These are phyloP conservation scores for Notodonta ziczac DNA, from an alignment of 2,888 invertebrate species.

Conservation along the genomic window DNA sequence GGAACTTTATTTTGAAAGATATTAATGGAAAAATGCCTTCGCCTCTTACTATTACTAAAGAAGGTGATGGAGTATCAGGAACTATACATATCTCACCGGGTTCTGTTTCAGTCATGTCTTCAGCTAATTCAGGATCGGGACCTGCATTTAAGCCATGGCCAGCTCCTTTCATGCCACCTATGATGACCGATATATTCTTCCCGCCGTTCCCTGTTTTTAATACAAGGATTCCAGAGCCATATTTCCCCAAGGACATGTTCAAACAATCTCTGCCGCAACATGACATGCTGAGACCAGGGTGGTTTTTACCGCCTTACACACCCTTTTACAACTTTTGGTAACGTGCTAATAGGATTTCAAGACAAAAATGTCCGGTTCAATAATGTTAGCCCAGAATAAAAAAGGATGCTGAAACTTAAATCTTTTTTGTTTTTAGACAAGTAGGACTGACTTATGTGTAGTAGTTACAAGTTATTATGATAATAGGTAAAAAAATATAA, in stretches of 20 bases:
- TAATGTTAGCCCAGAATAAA: background rate
- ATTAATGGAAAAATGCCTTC: slow-evolving; percentile 32
- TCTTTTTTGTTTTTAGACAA: background rate
- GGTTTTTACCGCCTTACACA: slow-evolving; percentile 55
- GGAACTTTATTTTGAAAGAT: slow-evolving; percentile 31
- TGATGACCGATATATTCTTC: slow-evolving; percentile 33
- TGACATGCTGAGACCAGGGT: slow-evolving; percentile 39
- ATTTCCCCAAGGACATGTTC: slow-evolving; percentile 45
- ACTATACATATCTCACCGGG: slow-evolving; percentile 58
- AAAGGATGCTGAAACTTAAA: background rate
- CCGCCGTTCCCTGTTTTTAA: slow-evolving; percentile 35
- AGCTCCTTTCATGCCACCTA: slow-evolving; percentile 30
- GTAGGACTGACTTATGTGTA: no score
- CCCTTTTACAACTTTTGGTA: slow-evolving; percentile 54
- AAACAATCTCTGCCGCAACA: slow-evolving; percentile 39
- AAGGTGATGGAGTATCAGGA: slow-evolving; percentile 54
- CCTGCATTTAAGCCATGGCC: slow-evolving; percentile 33
- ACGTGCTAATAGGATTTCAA: slow-evolving; percentile 29
- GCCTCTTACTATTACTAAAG: slow-evolving; percentile 50
- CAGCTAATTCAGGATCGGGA: slow-evolving; percentile 46
- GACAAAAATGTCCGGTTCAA: background rate
- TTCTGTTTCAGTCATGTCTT: slow-evolving; percentile 56
- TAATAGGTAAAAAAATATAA: no score
- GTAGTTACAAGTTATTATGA: no score
- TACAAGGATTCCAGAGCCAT: slow-evolving; percentile 41